phyloP scores from a whole-genome alignment of 2,888 invertebrate genomes.

The Acanthacorydalis orientalis region DNA sequence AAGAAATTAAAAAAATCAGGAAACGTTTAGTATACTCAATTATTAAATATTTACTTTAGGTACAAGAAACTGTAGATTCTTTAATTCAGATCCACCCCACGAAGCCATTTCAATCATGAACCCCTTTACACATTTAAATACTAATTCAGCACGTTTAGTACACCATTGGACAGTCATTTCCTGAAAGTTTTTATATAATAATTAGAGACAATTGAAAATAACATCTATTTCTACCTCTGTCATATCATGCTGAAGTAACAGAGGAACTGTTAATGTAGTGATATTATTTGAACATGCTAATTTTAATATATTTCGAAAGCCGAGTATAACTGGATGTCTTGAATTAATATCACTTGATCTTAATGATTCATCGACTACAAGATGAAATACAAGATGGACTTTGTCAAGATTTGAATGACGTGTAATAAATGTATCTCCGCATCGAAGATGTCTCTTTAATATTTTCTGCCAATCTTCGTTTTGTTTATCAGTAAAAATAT shows the following conservation, averaged over 20 bases:
- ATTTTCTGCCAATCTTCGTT: slow-evolving; percentile 16
- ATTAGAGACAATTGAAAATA: slow-evolving; percentile 2
- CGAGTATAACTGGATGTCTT: slow-evolving; percentile 87
- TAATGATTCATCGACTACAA: slow-evolving; percentile 68
- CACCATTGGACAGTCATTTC: slow-evolving; percentile 97
- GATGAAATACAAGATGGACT: slow-evolving; percentile 89
- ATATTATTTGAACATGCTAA: slow-evolving; percentile 91
- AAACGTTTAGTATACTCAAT: neutral
- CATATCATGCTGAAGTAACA: slow-evolving; percentile 84
- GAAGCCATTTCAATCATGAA: slow-evolving; percentile 98
- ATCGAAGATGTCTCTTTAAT: slow-evolving; percentile 43
- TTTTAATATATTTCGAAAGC: slow-evolving; percentile 86
- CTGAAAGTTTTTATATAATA: slow-evolving; percentile 23
- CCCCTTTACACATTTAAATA: slow-evolving; percentile 98
- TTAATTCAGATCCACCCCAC: slow-evolving; percentile 78
- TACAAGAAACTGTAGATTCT: slow-evolving; percentile 72
- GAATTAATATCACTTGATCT: slow-evolving; percentile 75
- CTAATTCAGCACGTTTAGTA: slow-evolving; percentile 84
- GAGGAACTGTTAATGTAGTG: slow-evolving; percentile 81
- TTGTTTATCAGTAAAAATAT: neutral
- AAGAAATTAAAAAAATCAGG: slow-evolving; percentile 11
- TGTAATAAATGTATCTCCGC: slow-evolving; percentile 75
- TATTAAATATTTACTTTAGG: slow-evolving; percentile 41
- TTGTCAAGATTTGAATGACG: slow-evolving; percentile 88
- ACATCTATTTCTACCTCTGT: slow-evolving; percentile 50